Conservation (phyloP, 2,113 vertebrate genomes). For the Leucosticte australis region DNA sequence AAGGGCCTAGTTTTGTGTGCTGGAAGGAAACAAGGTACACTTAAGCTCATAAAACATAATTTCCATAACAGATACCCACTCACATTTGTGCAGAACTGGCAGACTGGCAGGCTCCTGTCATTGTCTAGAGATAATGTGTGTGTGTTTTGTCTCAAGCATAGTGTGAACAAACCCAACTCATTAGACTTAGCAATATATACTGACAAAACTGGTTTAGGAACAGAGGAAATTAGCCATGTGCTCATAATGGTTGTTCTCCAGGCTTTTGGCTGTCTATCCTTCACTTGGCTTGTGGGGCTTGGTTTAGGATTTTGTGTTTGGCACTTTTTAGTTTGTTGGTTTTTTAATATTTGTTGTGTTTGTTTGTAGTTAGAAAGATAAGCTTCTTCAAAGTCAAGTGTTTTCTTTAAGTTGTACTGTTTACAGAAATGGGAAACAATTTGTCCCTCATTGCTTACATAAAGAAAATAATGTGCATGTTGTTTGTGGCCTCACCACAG, state of each 20-base stretch:
- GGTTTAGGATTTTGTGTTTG: background rate
- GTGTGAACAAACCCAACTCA: background rate
- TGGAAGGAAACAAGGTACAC: background rate
- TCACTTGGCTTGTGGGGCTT: background rate
- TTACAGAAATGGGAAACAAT: background rate
- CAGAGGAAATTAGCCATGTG: background rate
- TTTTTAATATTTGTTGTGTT: background rate
- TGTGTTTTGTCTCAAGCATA: background rate
- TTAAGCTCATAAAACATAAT: accelerated
- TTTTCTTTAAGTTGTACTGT: background rate
- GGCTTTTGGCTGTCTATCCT: background rate
- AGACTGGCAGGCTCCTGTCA: background rate
- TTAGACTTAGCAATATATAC: background rate
- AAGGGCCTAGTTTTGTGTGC: background rate
- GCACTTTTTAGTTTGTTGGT: background rate
- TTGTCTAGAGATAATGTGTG: background rate
- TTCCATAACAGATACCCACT: background rate
- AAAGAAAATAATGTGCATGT: background rate
- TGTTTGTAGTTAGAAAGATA: background rate
- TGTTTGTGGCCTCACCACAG: background rate
- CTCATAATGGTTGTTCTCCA: background rate
- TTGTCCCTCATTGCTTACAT: background rate
- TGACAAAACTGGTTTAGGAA: background rate
- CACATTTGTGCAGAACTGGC: background rate
- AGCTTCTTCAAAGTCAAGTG: background rate